These are phyloP conservation scores for Sturnira hondurensis DNA, from an alignment of 2,113 vertebrate genomes.

Conservation along the genomic window DNA sequence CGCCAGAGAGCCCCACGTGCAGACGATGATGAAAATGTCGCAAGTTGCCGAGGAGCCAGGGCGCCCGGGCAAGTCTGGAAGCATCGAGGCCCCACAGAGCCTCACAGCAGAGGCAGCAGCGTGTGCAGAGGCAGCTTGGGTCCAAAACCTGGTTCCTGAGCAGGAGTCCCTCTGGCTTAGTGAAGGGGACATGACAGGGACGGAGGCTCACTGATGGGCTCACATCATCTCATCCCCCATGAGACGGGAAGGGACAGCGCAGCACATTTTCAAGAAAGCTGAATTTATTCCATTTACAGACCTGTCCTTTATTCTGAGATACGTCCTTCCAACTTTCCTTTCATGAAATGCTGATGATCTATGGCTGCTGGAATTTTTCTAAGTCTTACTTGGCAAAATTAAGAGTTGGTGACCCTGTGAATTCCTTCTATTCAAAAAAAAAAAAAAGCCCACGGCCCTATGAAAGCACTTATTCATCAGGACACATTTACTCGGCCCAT, in stretches of 20 bases:
- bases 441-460: neutral
- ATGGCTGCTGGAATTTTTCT: neutral
- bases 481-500: accelerated
- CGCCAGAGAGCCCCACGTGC: accelerated
- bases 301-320: neutral
- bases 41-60: neutral
- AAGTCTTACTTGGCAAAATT: conserved; percentile 26
- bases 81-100: too few relatives aligned
- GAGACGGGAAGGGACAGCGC: neutral
- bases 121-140: neutral
- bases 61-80: accelerated
- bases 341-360: neutral
- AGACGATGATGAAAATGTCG: accelerated
- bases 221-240: accelerated
- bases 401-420: neutral
- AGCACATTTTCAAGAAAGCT: neutral
- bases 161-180: neutral
- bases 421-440: neutral
- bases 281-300: neutral
- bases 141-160: too few relatives aligned
- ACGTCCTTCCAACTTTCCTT: conserved; percentile 14
- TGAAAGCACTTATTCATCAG: neutral
- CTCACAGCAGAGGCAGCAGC: neutral
- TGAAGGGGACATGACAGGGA: neutral
- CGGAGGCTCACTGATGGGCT: neutral